These are phyloP conservation scores for Cacoxenus indagator DNA, from an alignment of 2,888 invertebrate species.

Conservation along the genomic window DNA sequence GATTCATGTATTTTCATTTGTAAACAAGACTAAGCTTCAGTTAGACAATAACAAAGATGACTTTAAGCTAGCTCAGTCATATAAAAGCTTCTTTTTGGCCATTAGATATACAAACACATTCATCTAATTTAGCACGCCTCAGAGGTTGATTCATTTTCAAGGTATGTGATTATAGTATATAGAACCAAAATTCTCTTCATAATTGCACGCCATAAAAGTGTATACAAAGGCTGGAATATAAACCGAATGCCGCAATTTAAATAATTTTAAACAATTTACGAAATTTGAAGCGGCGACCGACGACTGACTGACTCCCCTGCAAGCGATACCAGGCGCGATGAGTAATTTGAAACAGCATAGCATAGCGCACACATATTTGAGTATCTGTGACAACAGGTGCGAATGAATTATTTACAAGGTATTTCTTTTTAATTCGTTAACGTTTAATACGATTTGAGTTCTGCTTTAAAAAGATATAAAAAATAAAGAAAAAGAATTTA, in stretches of 20 bases:
- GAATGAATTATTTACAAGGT: background rate
- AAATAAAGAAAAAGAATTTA: too few species aligned
- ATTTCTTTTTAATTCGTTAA: too few species aligned
- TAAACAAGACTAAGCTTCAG: too few species aligned
- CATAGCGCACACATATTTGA: background rate
- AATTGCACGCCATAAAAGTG: background rate
- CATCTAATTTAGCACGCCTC: background rate
- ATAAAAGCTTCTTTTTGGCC: too few species aligned
- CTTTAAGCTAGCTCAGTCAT: too few species aligned
- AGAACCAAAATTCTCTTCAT: background rate
- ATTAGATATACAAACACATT: too few species aligned
- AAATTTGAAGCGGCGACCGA: background rate
- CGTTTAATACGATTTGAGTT: too few species aligned
- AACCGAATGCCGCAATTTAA: background rate
- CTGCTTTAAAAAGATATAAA: background rate
- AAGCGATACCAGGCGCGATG: background rate
- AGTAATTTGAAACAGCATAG: background rate
- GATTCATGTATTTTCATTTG: too few species aligned
- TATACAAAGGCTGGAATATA: background rate
- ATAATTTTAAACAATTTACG: background rate
- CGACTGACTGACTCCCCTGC: background rate
- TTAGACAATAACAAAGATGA: too few species aligned
- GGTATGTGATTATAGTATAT: background rate
- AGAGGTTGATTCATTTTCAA: background rate
- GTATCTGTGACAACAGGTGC: background rate